These are phyloP conservation scores for Meloidogyne chitwoodi DNA, from an alignment of 1,140 invertebrate genomes.

Conservation along the genomic window DNA sequence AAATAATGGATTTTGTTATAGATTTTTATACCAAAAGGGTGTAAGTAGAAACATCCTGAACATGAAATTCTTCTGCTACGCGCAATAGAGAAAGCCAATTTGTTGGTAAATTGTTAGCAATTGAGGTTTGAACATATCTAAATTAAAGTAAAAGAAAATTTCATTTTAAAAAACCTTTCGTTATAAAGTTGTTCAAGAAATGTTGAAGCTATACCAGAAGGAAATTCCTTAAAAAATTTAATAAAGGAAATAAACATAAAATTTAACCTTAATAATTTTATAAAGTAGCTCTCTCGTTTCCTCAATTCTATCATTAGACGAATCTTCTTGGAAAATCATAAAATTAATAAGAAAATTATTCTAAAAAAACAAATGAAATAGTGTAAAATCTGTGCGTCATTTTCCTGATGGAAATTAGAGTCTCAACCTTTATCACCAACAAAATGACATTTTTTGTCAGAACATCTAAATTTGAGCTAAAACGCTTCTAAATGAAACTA, in stretches of 20 bases:
- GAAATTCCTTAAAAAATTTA: slow-evolving; percentile 22
- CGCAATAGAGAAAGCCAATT: slow-evolving; percentile 22
- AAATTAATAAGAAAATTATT: neutral
- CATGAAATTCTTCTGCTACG: slow-evolving; percentile 26
- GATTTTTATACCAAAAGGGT: slow-evolving; percentile 1
- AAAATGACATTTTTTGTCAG: too few species aligned
- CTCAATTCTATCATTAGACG: slow-evolving; percentile 9
- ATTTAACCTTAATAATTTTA: neutral
- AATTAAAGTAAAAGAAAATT: neutral
- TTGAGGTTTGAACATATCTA: slow-evolving; percentile 33
- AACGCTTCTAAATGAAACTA: too few species aligned
- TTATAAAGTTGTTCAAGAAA: slow-evolving; percentile 28
- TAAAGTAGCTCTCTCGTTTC: slow-evolving; percentile 17
- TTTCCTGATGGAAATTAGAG: too few species aligned
- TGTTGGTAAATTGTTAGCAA: slow-evolving; percentile 16
- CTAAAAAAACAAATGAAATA: neutral
- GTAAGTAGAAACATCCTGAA: slow-evolving; percentile 21
- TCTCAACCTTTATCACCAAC: too few species aligned
- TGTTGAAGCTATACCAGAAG: slow-evolving; percentile 21
- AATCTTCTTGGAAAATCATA: slow-evolving; percentile 12
- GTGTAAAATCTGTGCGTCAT: too few species aligned
- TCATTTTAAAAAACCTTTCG: slow-evolving; percentile 5
- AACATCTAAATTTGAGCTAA: too few species aligned
- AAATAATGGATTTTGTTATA: neutral
- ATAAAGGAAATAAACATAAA: neutral